phyloP scores from a whole-genome alignment of 2,113 vertebrate genomes.

The Tursiops truncatus region DNA sequence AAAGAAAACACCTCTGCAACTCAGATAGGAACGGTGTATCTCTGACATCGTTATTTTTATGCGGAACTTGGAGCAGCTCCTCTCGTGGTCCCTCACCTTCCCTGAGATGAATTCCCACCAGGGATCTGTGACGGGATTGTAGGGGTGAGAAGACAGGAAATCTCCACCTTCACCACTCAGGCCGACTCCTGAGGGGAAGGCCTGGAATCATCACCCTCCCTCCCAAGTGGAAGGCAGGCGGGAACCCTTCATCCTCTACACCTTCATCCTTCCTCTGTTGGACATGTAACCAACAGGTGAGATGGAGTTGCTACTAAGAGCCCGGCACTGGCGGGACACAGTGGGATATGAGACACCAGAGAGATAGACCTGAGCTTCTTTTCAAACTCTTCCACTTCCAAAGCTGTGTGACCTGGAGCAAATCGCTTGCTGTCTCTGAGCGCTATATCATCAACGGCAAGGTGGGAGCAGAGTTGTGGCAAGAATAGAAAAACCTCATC shows the following conservation, averaged over 20 bases:
- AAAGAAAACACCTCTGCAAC: not conserved
- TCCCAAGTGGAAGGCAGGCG: rapidly evolving
- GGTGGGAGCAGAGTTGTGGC: not conserved
- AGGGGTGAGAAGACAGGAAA: not conserved
- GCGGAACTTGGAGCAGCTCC: slow-evolving; percentile 18
- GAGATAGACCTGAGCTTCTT: rapidly evolving
- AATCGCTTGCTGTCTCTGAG: not conserved
- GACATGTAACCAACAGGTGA: not conserved
- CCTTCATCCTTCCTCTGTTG: rapidly evolving
- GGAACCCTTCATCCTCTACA: rapidly evolving
- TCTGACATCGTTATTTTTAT: slow-evolving; percentile 50
- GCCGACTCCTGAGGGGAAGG: not conserved
- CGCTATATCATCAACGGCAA: rapidly evolving
- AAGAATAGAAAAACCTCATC: not conserved
- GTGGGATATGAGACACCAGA: not conserved
- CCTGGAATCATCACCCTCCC: rapidly evolving
- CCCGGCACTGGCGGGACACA: rapidly evolving
- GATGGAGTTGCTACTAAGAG: rapidly evolving
- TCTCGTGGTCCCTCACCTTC: slow-evolving; percentile 37
- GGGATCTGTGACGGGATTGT: rapidly evolving
- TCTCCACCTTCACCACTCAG: not conserved
- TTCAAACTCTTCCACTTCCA: rapidly evolving
- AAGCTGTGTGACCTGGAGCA: not conserved
- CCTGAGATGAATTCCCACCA: slow-evolving; percentile 54
- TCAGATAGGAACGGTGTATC: slow-evolving; percentile 3